These are phyloP conservation scores for Sphaerodactylus townsendi DNA, from an alignment of 2,113 vertebrate genomes.

Conservation along the genomic window DNA sequence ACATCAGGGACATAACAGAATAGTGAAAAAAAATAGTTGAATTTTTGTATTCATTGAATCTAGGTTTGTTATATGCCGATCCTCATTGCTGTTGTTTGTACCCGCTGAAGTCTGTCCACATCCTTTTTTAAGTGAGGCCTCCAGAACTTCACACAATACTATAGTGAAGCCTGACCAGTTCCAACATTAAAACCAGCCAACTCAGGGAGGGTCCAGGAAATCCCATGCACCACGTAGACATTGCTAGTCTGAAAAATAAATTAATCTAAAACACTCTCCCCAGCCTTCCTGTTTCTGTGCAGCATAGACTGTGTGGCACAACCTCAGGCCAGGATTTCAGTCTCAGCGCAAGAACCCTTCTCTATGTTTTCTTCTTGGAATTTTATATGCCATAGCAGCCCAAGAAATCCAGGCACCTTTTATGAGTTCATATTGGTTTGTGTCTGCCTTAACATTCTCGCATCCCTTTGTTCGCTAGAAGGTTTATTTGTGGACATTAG, in stretches of 20 bases:
- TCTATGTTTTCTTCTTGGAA: background rate
- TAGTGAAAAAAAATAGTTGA: background rate
- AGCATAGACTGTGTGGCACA: background rate
- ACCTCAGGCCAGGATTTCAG: background rate
- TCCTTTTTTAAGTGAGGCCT: too few species aligned
- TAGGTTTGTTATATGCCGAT: background rate
- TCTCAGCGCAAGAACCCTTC: background rate
- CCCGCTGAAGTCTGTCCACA: too few species aligned
- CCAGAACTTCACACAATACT: too few species aligned
- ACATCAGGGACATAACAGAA: background rate
- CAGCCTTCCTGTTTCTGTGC: background rate
- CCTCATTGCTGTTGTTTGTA: too few species aligned
- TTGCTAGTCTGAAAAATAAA: background rate
- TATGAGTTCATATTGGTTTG: background rate
- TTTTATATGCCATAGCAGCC: slow-evolving; percentile 2
- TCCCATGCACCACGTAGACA: background rate
- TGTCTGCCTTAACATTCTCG: background rate
- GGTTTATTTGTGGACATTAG: slow-evolving; percentile 35
- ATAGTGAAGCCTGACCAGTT: too few species aligned
- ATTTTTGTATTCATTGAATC: background rate
- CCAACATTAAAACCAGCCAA: too few species aligned
- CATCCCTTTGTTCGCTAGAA: slow-evolving; percentile 2
- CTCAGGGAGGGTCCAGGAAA: background rate
- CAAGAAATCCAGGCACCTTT: slow-evolving; percentile 3
- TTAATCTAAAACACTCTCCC: background rate